Evolutionary conservation across 2,797 vertebrate genomes (phyloP).

Genomic region (Rhinichthys osculus): DNA sequence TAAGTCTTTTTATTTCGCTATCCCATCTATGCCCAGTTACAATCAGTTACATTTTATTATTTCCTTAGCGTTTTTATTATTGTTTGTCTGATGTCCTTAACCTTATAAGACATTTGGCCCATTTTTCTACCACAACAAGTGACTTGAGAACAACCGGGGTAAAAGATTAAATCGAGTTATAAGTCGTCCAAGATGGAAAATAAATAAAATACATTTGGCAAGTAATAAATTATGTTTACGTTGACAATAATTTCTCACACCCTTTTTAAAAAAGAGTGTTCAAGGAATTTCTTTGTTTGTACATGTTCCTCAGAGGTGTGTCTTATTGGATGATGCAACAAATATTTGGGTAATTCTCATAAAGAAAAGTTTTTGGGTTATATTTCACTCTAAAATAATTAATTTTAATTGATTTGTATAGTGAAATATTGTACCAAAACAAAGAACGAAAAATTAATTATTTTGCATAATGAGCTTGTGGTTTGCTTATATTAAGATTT

Average conservation of each 20-base stretch:
- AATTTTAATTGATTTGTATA: background rate
- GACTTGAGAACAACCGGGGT: background rate
- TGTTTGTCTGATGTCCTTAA: background rate
- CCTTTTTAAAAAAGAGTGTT: background rate
- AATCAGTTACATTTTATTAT: background rate
- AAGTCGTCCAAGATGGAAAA: background rate
- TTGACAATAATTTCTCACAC: background rate
- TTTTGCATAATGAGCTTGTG: too few species aligned
- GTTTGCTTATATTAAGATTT: background rate
- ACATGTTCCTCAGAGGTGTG: background rate
- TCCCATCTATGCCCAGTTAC: background rate
- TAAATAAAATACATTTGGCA: background rate
- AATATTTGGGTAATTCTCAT: background rate
- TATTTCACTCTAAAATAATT: background rate
- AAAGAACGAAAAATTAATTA: background rate
- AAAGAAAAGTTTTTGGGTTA: background rate
- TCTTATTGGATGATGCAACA: too few species aligned
- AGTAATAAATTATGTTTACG: background rate
- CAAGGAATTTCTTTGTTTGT: background rate
- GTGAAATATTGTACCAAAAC: background rate
- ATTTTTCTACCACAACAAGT: background rate
- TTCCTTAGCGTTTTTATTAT: background rate
- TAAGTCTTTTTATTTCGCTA: background rate
- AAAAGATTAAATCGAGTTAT: background rate
- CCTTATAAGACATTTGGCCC: background rate